Evolutionary conservation across 2,113 vertebrate species (phyloP).

Genomic region (Pholis gunnellus): DNA sequence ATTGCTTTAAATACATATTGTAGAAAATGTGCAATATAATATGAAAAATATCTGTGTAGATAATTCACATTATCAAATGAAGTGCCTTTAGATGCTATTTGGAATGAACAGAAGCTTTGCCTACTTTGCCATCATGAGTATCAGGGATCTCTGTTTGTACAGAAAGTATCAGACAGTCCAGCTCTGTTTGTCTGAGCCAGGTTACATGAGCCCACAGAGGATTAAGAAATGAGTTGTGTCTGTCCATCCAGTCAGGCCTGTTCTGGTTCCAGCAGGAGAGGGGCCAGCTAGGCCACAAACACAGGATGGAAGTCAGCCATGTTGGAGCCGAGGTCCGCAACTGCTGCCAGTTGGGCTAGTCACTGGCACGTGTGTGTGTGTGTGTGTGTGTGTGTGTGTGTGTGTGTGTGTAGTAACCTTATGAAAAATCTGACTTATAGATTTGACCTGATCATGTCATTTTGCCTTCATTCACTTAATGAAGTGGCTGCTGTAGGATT

Average conservation of each 20-base stretch:
- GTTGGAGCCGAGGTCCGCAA: conserved; percentile 9
- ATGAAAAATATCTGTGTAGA: not conserved
- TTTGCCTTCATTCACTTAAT: not conserved
- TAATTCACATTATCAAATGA: not conserved
- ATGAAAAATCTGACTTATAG: not conserved
- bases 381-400: not conserved
- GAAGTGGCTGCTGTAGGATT: not conserved
- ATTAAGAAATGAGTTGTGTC: conserved; percentile 42
- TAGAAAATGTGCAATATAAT: not conserved
- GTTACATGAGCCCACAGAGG: conserved; percentile 28
- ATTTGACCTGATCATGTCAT: not conserved
- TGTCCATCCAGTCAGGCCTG: conserved; percentile 43
- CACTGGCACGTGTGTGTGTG: not conserved
- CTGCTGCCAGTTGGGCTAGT: conserved; percentile 13
- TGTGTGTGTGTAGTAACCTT: not conserved
- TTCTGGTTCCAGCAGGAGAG: conserved; percentile 52
- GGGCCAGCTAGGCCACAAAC: conserved; percentile 34
- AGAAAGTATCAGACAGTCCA: not conserved
- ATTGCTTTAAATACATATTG: not conserved
- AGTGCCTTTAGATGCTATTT: not conserved
- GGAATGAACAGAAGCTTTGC: not conserved
- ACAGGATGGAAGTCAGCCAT: conserved; percentile 24
- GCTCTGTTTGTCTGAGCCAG: conserved; percentile 33
- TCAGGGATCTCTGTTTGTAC: not conserved
- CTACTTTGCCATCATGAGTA: not conserved